Percentiles rank a stretch among this genome's conserved stretches.
phyloP scores from a whole-genome alignment of 2,888 invertebrate species.

The Conistra vaccinii region DNA sequence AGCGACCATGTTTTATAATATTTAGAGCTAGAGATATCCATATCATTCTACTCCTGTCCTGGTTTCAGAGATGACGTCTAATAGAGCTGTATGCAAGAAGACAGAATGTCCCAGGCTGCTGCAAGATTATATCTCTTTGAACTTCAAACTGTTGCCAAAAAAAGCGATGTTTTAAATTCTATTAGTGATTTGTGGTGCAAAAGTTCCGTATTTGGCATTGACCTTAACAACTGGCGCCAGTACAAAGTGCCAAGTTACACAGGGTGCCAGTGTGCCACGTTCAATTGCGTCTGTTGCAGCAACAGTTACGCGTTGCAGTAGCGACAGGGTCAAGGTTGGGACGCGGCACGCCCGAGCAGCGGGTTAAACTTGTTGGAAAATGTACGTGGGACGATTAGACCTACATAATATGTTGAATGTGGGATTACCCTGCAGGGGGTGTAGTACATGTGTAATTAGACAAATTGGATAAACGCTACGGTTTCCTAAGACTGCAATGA shows the following conservation, averaged over 20 bases:
- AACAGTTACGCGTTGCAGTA: constrained; percentile 40
- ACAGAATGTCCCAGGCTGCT: too few species aligned
- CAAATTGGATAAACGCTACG: not conserved
- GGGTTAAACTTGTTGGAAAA: constrained; percentile 37
- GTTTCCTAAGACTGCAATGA: not conserved
- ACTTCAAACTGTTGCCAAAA: too few species aligned
- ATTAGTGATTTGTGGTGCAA: not conserved
- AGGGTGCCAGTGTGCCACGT: not conserved
- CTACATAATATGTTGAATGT: constrained; percentile 1
- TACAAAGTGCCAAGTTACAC: constrained; percentile 13
- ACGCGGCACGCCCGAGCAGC: constrained; percentile 1
- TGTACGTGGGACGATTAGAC: constrained; percentile 20
- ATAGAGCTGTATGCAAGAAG: not conserved
- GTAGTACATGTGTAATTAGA: constrained; percentile 12
- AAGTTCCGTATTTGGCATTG: constrained; percentile 5
- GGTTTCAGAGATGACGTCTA: not conserved
- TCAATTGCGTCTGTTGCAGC: constrained; percentile 18
- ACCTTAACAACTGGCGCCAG: not conserved
- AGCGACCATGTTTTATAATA: too few species aligned
- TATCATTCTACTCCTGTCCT: not conserved
- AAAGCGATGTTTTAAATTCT: not conserved
- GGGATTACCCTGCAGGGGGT: not conserved
- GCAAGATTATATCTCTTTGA: too few species aligned
- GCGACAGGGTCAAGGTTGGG: constrained; percentile 44
- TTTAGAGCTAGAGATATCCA: too few species aligned